Percentiles rank a stretch among this genome's conserved stretches.
Evolutionary conservation across 2,797 vertebrate species (phyloP).

Genomic region (Loris lydekkerianus): DNA sequence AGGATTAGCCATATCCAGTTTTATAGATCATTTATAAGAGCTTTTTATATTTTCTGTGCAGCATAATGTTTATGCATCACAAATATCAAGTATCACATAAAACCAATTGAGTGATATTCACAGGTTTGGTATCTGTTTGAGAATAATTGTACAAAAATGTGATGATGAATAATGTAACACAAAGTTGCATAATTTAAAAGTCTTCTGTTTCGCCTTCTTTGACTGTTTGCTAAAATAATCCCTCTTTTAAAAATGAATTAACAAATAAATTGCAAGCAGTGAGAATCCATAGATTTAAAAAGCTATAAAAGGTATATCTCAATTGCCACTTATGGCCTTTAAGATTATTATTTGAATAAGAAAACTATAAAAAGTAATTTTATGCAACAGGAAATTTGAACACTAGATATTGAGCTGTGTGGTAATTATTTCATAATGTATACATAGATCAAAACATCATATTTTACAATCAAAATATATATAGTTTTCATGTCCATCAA

Average conservation of each 20-base stretch:
- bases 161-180: constrained; percentile 40
- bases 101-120: constrained; percentile 42
- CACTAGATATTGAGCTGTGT: background rate
- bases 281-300: constrained; percentile 32
- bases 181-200: constrained; percentile 59
- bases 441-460: background rate
- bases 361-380: constrained; percentile 6
- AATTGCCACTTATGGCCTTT: background rate
- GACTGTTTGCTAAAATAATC: constrained; percentile 50
- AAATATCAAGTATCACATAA: constrained; percentile 42
- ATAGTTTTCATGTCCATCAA: background rate
- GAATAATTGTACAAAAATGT: constrained; percentile 69
- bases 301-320: background rate
- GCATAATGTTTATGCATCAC: constrained; percentile 53
- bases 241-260: constrained; percentile 50
- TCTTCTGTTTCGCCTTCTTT: constrained; percentile 43
- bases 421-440: background rate
- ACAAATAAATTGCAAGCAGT: constrained; percentile 49
- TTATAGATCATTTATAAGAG: constrained; percentile 2
- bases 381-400: constrained; percentile 43
- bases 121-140: constrained; percentile 50
- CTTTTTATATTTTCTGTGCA: constrained; percentile 60
- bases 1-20: background rate
- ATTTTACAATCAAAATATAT: background rate
- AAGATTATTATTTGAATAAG: constrained; percentile 36